Evolutionary conservation across 2,888 invertebrate species (phyloP), one percentile per base, ranked within the genome.

Genomic region (Apoda limacodes): DNA sequence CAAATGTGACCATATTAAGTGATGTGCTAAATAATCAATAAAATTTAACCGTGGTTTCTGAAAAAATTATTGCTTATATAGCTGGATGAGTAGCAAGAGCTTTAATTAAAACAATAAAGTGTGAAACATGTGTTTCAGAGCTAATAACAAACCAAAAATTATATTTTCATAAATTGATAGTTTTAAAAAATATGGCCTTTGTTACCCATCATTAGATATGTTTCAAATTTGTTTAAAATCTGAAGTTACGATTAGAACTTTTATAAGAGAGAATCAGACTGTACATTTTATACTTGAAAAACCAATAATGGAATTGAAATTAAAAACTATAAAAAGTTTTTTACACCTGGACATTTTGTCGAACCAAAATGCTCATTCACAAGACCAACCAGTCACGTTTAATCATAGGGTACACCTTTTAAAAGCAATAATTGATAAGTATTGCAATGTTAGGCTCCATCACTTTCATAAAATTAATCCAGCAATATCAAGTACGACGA

Each of bases 31-130:
- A 23, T 21, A 15, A 9, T 7, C 24, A 30, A 26, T 17, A 28
- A 17, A 14, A 19, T 13, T n/a, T 14, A 15, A 6, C 26, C 11
- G 24, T 15, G 19, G 14, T 25, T 13, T 22, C 22, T 9, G 26
- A 38, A 15, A 38, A 35, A 28, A 33, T 40, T 17, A 13, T 34
- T 13, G 34, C 30, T 3, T 34, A 34, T 27, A 34, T 35, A 17
- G 15, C 35, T 13, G 35, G 35, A 10, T 30, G 25, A 21, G 30
- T 35, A 19, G 13, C 30, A 17, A 14, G 14, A 13, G 28, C 34
- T 24, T 17, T 43, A 5, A 10, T 13, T 7, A 34, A 25, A 9
- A 14, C 11, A 9, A 27, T 42, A 9, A 35, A 30, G 17, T 26
- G 35, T 30, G 30, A 35, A 19, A 20, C 12, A n/a, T 35, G 35